phyloP scores from a whole-genome alignment of 1,140 invertebrate genomes.

The Mya arenaria region DNA sequence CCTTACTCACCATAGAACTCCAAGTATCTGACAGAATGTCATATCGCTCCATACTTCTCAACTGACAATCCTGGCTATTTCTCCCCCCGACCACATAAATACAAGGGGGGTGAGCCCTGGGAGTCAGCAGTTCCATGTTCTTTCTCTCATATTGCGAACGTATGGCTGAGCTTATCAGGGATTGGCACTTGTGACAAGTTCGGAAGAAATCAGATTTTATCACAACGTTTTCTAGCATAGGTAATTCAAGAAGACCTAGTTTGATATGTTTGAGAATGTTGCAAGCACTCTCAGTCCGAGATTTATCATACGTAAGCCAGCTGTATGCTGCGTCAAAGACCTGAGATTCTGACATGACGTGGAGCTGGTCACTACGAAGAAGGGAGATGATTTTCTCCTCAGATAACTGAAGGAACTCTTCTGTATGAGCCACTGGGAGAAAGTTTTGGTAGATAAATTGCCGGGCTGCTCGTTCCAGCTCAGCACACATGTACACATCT shows the following conservation, averaged over 20 bases:
- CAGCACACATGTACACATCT: constrained; percentile 77
- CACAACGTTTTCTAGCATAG: constrained; percentile 76
- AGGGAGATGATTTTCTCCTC: constrained; percentile 73
- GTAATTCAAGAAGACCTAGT: constrained; percentile 72
- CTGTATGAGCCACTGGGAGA: constrained; percentile 75
- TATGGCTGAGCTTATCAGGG: constrained; percentile 77
- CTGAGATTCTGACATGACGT: constrained; percentile 81
- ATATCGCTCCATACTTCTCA: constrained; percentile 77
- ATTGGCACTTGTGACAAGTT: constrained; percentile 78
- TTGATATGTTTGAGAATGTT: constrained; percentile 72
- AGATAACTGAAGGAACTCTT: constrained; percentile 77
- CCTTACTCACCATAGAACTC: constrained; percentile 77
- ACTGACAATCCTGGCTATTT: constrained; percentile 77
- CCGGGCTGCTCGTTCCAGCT: constrained; percentile 72
- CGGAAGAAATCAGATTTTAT: constrained; percentile 76
- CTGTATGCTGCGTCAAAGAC: constrained; percentile 83
- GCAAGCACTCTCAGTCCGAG: constrained; percentile 66
- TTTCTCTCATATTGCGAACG: constrained; percentile 70
- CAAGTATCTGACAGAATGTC: constrained; percentile 77
- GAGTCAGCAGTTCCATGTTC: constrained; percentile 67
- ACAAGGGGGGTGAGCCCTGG: constrained; percentile 82
- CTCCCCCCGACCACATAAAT: constrained; percentile 79
- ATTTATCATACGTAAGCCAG: constrained; percentile 75
- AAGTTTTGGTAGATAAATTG: constrained; percentile 79
- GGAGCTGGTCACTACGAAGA: constrained; percentile 75